Evolutionary conservation across 2,797 vertebrate species (phyloP), one percentile per base, ranked within the genome.

Genomic region (Craterocephalus amniculus): DNA sequence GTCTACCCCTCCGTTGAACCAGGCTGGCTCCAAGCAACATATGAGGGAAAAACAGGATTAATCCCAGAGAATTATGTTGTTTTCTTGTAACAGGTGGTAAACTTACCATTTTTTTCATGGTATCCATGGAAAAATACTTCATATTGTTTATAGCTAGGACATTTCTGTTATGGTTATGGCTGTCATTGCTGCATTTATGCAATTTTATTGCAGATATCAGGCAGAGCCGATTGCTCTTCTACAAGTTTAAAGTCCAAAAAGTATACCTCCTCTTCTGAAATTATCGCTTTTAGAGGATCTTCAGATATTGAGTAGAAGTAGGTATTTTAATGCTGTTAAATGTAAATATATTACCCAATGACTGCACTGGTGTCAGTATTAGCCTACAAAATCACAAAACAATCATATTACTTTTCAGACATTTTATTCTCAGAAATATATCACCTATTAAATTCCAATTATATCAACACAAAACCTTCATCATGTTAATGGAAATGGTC

Each of bases 1-100:
- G 97, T 98, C 66, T 97, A 97, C 89, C 91, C 95, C 2, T 98
- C 98, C 20, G 95, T 97, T 86, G 96, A 98, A 93, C 97, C 97
- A 43, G 97, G 96, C 80, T 98, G 98, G 97, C 93, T 99, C 77
- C 97, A 98, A 90, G 97, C 96, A 83, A 99, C 97, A 20, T 96
- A 96, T 12, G 94, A 98, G 89, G 97, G 96, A 67, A 97, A 92
- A 94, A 98, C 96, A 51, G 97, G 97, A 87, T 93, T 98, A 54
- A 94, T 99, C 89, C 97, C 97, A 64, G 96, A 97, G 90, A 99
- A 98, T 92, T 99, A 97, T 58, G 96, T 98, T 55, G 92, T 97
- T 93, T 98, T 96, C 91, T 92, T 97, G 87, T 98, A 95, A 95
- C 78, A 76, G 79, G 76, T 87, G 87, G 80, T 83, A 87, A 91